These are phyloP conservation scores for Epirrita christyi DNA, from an alignment of 2,888 invertebrate genomes.

Conservation along the genomic window DNA sequence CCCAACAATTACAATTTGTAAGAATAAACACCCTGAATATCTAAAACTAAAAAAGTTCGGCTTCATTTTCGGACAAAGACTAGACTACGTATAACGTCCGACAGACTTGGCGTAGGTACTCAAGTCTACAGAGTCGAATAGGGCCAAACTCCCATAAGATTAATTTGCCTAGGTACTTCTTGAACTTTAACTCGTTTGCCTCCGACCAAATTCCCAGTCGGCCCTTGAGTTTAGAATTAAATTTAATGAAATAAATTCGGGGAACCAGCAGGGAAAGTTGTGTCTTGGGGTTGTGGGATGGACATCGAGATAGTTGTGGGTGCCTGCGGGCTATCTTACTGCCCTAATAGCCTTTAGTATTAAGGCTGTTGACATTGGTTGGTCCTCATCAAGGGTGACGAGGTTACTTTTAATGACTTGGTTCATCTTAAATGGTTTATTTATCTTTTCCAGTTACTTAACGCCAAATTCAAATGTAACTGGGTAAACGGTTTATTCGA, in stretches of 20 bases:
- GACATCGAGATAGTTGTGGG: constrained; percentile 34
- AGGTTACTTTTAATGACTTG: constrained; percentile 18
- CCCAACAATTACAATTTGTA: too few species aligned
- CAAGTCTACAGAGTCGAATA: constrained; percentile 70
- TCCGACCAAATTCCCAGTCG: constrained; percentile 77
- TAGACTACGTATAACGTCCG: constrained; percentile 48
- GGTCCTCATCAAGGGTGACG: constrained; percentile 20
- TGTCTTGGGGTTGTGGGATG: constrained; percentile 45
- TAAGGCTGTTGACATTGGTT: constrained; percentile 23
- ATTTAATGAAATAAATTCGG: constrained; percentile 82
- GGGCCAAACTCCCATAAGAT: constrained; percentile 83
- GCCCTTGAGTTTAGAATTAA: constrained; percentile 79
- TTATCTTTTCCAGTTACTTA: too few species aligned
- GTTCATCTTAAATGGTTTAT: too few species aligned
- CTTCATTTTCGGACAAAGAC: background rate
- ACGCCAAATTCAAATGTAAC: too few species aligned
- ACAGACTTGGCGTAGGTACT: constrained; percentile 72
- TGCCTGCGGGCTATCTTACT: constrained; percentile 26
- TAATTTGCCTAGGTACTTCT: constrained; percentile 78
- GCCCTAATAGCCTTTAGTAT: constrained; percentile 19
- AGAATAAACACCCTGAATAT: too few species aligned
- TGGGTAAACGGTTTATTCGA: too few species aligned
- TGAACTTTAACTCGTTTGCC: constrained; percentile 82
- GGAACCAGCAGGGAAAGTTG: constrained; percentile 70
- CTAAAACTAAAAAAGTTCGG: constrained; percentile 4